Conservation (phyloP, 2,113 vertebrate genomes). For the Muntiacus muntjak region DNA sequence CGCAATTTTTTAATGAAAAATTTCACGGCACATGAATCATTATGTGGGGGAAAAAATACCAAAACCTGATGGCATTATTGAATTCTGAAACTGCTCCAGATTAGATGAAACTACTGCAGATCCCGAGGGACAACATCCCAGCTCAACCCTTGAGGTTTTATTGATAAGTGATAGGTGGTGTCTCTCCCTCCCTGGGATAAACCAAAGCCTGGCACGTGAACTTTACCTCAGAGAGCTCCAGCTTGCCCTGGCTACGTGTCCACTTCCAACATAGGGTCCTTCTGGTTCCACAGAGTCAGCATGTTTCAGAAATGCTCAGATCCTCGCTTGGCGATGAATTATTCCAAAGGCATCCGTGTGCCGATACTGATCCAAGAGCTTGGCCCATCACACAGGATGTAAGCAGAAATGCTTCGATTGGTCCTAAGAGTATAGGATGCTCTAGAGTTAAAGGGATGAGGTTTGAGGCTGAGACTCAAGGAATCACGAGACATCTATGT, state of each 20-base stretch:
- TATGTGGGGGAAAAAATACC: conserved; percentile 33
- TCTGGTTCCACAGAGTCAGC: not conserved
- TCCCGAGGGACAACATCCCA: not conserved
- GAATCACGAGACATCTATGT: not conserved
- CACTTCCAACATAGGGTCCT: not conserved
- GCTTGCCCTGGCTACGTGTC: not conserved
- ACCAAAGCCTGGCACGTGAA: not conserved
- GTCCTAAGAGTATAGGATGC: not conserved
- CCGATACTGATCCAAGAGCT: not conserved
- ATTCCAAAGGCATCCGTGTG: not conserved
- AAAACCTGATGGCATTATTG: conserved; percentile 64
- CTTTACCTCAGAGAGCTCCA: not conserved
- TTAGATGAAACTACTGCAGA: not conserved
- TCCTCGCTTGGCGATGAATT: not conserved
- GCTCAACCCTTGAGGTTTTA: not conserved
- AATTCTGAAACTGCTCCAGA: conserved; percentile 55
- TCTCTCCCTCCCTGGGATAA: not conserved
- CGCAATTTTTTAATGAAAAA: conserved; percentile 77
- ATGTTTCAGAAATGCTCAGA: not conserved
- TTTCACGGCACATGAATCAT: conserved; percentile 65
- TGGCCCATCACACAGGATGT: not conserved
- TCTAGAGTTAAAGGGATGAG: not conserved
- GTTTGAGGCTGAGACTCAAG: not conserved
- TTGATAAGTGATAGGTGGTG: not conserved
- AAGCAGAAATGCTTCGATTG: not conserved